phyloP scores from a whole-genome alignment of 2,797 vertebrate species.

The Uromys caudimaculatus region DNA sequence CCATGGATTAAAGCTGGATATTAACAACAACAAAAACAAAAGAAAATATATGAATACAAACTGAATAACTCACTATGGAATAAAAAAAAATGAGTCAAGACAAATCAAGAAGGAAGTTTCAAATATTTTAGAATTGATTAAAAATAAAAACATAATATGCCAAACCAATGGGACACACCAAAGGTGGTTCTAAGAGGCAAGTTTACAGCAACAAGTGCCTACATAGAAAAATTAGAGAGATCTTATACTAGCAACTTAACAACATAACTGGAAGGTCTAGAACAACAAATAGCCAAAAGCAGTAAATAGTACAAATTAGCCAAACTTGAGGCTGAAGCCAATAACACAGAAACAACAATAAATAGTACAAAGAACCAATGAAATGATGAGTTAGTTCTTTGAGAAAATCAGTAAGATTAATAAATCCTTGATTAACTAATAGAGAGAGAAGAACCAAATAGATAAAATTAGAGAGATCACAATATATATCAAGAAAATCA shows the following conservation, averaged over 20 bases:
- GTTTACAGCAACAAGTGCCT: background rate
- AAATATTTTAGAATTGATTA: background rate
- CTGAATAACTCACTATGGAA: background rate
- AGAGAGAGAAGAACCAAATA: background rate
- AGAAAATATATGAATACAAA: background rate
- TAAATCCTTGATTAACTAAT: no score
- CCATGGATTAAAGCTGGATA: background rate
- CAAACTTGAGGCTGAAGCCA: background rate
- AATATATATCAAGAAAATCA: background rate
- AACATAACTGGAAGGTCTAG: background rate
- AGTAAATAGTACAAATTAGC: background rate
- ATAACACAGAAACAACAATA: background rate
- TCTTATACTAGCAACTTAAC: no score
- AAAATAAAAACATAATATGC: background rate
- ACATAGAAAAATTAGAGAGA: background rate
- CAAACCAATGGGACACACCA: background rate
- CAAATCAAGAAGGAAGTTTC: no score
- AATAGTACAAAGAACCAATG: background rate
- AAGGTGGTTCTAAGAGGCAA: background rate
- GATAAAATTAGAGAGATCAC: background rate
- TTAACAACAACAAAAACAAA: no score
- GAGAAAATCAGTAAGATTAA: background rate
- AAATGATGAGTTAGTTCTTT: background rate
- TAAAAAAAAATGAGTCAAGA: background rate
- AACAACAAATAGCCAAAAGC: background rate